Evolutionary conservation across 2,113 vertebrate species (phyloP), one percentile per base, ranked within the genome.

Genomic region (Trichomycterus rosablanca): DNA sequence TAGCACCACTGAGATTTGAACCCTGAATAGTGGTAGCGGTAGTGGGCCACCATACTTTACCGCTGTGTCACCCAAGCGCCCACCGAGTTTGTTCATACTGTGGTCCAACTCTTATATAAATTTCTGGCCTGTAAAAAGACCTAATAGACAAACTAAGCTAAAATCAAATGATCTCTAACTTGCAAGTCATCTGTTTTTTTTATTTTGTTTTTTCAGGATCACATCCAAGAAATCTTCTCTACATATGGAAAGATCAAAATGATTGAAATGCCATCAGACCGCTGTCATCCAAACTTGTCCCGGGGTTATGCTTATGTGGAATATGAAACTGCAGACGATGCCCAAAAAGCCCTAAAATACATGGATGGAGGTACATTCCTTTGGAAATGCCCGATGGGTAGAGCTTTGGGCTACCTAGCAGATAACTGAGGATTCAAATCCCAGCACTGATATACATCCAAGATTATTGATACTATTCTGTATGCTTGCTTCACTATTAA

Each of bases 141-240:
- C n/a, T n/a, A n/a, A 32, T 4, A 2, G 46, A 18, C 9, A 1
- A 59, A 22, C n/a, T 23, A 19, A 15, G 14, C 14, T 26, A 1
- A 56, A 23, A 18, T 6, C 37, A 8, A 26, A 34, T n/a, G 10
- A 2, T 1, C 1, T 30, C 18, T 16, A 1, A 35, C 45, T 63
- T 10, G 42, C 20, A 23, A 24, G 23, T 28, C 28, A 14, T 1
- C 1, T 24, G 10, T 35, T 3, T 35, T 15, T 12, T 12, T 16
- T 43, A 9, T 35, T 35, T 35, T 35, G 14, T 35, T n/a, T 52
- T n/a, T n/a, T n/a, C n/a, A 97, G 95, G 93, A 98, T 66, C 95
- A 98, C 82, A 93, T 98, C 37, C 92, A 95, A 87, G 96, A 98
- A 80, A 98, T 98, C 66, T 98, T 97, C 80, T 91, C 92, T 59